phyloP scores from a whole-genome alignment of 2,888 invertebrate genomes.

The Maniola hyperantus region DNA sequence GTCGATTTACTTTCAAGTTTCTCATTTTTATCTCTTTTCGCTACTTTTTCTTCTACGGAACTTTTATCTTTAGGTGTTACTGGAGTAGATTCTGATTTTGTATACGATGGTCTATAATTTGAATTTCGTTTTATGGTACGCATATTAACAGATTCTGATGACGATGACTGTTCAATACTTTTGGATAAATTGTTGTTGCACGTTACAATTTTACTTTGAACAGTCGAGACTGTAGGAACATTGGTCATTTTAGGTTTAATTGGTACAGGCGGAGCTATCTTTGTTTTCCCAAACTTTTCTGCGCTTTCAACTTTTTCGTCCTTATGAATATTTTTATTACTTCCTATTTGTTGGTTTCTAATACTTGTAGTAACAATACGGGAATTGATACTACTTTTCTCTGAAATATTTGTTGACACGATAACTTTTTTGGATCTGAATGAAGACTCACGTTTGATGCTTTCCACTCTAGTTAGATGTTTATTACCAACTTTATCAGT shows the following conservation, averaged over 20 bases:
- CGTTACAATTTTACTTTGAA: constrained; percentile 47
- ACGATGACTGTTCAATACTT: constrained; percentile 56
- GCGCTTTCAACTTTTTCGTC: constrained; percentile 42
- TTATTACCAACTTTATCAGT: constrained; percentile 50
- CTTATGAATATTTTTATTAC: constrained; percentile 40
- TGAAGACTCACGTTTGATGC: constrained; percentile 59
- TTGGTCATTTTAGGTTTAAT: constrained; percentile 80
- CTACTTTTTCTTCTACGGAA: constrained; percentile 34
- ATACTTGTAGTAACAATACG: constrained; percentile 50
- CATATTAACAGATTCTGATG: constrained; percentile 58
- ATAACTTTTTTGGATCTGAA: constrained; percentile 58
- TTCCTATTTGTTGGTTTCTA: constrained; percentile 48
- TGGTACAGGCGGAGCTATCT: constrained; percentile 85
- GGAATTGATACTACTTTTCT: constrained; percentile 53
- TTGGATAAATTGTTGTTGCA: constrained; percentile 48
- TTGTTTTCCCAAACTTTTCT: constrained; percentile 68
- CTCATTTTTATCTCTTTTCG: constrained; percentile 32
- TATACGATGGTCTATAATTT: constrained; percentile 51
- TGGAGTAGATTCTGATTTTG: constrained; percentile 59
- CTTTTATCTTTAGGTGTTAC: constrained; percentile 45
- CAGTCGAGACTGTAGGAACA: constrained; percentile 49
- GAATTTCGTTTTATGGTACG: constrained; percentile 62
- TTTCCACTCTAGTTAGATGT: constrained; percentile 58
- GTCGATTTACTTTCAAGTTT: constrained; percentile 38
- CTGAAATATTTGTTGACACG: constrained; percentile 51